phyloP scores from a whole-genome alignment of 2,888 invertebrate species.

The Conus canariensis region DNA sequence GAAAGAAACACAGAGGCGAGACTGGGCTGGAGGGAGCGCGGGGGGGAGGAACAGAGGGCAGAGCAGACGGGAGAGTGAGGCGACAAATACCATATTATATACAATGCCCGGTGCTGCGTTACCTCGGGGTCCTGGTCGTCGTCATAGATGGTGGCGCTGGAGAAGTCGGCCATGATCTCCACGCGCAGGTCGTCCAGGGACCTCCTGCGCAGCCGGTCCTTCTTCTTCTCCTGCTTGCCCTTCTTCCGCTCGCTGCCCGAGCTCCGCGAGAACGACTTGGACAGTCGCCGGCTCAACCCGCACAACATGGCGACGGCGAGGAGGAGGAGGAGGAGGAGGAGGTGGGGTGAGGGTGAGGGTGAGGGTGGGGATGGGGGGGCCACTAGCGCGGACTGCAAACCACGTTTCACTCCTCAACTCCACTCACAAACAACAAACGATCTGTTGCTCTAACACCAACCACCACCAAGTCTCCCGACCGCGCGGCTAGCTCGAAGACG shows the following conservation, averaged over 20 bases:
- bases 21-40: not conserved
- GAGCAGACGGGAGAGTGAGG: too few relatives aligned
- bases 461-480: not conserved
- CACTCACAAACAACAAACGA: too few relatives aligned
- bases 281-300: conserved; percentile 46
- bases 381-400: too few relatives aligned
- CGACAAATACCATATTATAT: not conserved
- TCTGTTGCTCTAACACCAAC: too few relatives aligned
- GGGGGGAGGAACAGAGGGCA: not conserved
- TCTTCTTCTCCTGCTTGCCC: conserved; percentile 34
- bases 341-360: not conserved
- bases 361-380: not conserved
- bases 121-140: conserved; percentile 47
- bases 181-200: conserved; percentile 36
- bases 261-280: conserved; percentile 51
- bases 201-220: conserved; percentile 40
- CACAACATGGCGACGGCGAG: conserved; percentile 44
- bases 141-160: conserved; percentile 51
- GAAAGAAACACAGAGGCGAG: not conserved
- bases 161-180: conserved; percentile 51
- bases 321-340: not conserved
- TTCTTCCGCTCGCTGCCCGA: conserved; percentile 26
- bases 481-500: too few relatives aligned
- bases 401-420: too few relatives aligned
- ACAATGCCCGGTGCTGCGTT: not conserved